Base-by-base conservation (phyloP, 2,888 invertebrate species). In the Cotesia congregata region DNA sequence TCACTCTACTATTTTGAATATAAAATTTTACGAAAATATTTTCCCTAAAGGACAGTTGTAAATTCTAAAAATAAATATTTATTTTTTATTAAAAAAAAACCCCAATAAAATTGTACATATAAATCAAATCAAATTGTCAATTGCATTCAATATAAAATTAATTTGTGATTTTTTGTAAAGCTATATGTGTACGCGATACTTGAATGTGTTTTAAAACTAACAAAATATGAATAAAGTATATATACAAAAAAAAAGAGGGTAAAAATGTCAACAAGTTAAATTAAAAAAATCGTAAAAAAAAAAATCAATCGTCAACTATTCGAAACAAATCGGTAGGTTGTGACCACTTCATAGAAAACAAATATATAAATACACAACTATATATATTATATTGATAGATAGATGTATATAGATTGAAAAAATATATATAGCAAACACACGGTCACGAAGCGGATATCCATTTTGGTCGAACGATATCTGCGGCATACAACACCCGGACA, bases 381-480 rank as follows among this genome's bases (percentile, higher is more conserved):
- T 69, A 61, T 39, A 39, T 39, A 50, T 67, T 71, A 70, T 50
- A 12, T 50, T 59, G 17, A 30, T 6, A 15, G 72, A 64, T 73
- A 67, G 17, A 71, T 39, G n/a, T 50, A 59, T 61, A 30, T 40
- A 50, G 7, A 50, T 50, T 50, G 50, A 50, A 50, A 50, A 50
- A 50, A 50, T 50, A 50, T 50, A 12, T 50, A 50, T 50, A 50
- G 50, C 12, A 50, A 50, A 61, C 69, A 69, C 71, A 71, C 38
- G 62, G 77, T 80, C 79, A 78, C 76, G 80, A 79, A 74, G 75
- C 78, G 80, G 77, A 82, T 82, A 82, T 81, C 79, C 81, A 81
- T 80, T 79, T 80, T 70, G 79, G 74, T 76, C 75, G 69, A 76
- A 77, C 75, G 78, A 78, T 76, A 79, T 72, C 67, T 76, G 67